Evolutionary conservation across 2,113 vertebrate species (phyloP), one percentile per base, ranked within the genome.

Genomic region (Cebidichthys violaceus): DNA sequence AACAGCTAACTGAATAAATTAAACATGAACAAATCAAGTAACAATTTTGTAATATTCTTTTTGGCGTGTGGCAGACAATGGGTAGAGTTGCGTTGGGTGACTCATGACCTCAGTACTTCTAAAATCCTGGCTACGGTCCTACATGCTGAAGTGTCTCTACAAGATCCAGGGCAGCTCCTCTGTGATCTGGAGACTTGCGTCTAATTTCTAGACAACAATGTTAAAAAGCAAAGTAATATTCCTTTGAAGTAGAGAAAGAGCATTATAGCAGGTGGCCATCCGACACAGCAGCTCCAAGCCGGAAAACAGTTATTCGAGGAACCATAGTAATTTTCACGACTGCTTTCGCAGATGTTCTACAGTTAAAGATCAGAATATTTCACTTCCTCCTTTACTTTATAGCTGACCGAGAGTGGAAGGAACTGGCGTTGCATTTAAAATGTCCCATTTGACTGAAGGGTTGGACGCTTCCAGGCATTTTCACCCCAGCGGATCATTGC

Each of bases 351-450:
- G 4, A 52, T 66, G 54, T 64, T 20, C 27, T 73, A 7, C 15
- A 9, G 15, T 14, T 11, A 29, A 65, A 31, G 37, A 55, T 57
- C 20, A n/a, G 13, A 50, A 31, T 39, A 57, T n/a, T 29, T 57
- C 6, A 45, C 8, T 41, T 52, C 20, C 64, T 64, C 22, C 18
- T 50, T 62, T 57, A 6, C 4, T 60, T 50, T 14, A 43, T 13
- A 33, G 60, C 72, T 29, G n/a, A 57, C 22, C 27, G 22, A 76
- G 54, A 29, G 39, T 31, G 35, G 22, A 64, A 43, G 41, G 29
- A 41, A 31, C 29, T 60, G 54, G 13, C 22, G 47, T 62, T n/a
- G 39, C 59, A 75, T 66, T 65, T 45, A n/a, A 77, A 83, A 75
- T 52, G 62, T 59, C 62, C 60, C 47, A 72, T 77, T 52, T 65